A percentile compares a stretch with the other conserved stretches of the same genome.
phyloP scores from a whole-genome alignment of 2,797 vertebrate genomes.

The Numenius phaeopus region DNA sequence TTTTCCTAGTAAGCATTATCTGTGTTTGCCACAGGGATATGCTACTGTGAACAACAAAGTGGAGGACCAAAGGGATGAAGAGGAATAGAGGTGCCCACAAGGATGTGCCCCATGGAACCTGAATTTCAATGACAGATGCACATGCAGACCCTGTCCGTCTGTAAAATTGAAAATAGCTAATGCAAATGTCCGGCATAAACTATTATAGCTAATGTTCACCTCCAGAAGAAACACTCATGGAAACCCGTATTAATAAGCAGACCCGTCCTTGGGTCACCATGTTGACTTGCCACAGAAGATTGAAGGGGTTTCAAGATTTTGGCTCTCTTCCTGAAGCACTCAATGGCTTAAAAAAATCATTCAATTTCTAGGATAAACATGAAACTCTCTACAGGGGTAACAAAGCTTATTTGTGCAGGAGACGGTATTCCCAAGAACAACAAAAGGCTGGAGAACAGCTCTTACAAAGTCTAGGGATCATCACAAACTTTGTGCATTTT shows the following conservation, averaged over 20 bases:
- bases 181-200: not conserved
- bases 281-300: not conserved
- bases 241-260: not conserved
- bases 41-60: not conserved
- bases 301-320: not conserved
- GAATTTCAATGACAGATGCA: not conserved
- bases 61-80: not conserved
- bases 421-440: not conserved
- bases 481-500: not conserved
- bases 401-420: not conserved
- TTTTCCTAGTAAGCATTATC: not conserved
- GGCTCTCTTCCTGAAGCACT: not conserved
- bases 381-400: not conserved
- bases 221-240: not conserved
- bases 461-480: not conserved
- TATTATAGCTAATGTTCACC: not conserved
- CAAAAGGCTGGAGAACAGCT: not conserved
- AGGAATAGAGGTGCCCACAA: not conserved
- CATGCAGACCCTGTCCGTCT: not conserved
- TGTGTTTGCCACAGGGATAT: not conserved
- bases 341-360: not conserved
- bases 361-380: not conserved
- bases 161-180: not conserved
- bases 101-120: not conserved
- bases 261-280: not conserved